phyloP scores from a whole-genome alignment of 1,140 invertebrate genomes.

The Babylonia areolata region DNA sequence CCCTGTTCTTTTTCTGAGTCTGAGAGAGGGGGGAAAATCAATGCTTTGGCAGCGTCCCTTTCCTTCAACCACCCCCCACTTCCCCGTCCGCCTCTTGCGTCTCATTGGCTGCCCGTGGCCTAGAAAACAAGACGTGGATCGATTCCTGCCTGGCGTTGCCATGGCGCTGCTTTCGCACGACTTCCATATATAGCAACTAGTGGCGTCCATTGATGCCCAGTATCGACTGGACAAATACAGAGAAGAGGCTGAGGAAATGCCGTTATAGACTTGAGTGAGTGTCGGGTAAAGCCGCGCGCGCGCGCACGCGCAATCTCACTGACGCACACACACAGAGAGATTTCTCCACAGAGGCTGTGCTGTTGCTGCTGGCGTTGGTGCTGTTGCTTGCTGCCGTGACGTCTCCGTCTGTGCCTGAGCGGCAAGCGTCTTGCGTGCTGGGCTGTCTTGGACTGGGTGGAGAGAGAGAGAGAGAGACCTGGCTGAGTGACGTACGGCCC shows the following conservation, averaged over 20 bases:
- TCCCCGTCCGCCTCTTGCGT: not conserved
- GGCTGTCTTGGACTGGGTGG: not conserved
- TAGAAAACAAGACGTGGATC: not conserved
- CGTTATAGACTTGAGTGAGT: not conserved
- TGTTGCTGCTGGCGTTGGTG: too few relatives aligned
- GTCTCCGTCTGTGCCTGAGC: not conserved
- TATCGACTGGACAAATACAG: constrained; percentile 10
- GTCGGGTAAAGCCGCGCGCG: not conserved
- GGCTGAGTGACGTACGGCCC: too few relatives aligned
- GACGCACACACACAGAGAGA: not conserved
- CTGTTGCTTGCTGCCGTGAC: too few relatives aligned
- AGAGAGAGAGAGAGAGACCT: too few relatives aligned
- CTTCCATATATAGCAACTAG: constrained; percentile 31
- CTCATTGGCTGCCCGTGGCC: constrained; percentile 18
- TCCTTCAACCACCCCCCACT: not conserved
- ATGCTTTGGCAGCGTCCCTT: not conserved
- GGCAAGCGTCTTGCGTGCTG: not conserved
- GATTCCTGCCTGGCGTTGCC: constrained; percentile 18
- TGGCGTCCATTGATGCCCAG: constrained; percentile 32
- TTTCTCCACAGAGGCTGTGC: too few relatives aligned
- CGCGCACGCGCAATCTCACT: not conserved
- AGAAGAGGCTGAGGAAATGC: constrained; percentile 11
- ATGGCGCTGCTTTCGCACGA: constrained; percentile 28
- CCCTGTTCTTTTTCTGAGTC: not conserved
- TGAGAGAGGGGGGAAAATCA: too few relatives aligned